A percentile compares a stretch with the other conserved stretches of the same genome.
These are phyloP conservation scores for Acrocyrtus sp. DNA, from an alignment of 2,888 invertebrate species.

Conservation along the genomic window DNA sequence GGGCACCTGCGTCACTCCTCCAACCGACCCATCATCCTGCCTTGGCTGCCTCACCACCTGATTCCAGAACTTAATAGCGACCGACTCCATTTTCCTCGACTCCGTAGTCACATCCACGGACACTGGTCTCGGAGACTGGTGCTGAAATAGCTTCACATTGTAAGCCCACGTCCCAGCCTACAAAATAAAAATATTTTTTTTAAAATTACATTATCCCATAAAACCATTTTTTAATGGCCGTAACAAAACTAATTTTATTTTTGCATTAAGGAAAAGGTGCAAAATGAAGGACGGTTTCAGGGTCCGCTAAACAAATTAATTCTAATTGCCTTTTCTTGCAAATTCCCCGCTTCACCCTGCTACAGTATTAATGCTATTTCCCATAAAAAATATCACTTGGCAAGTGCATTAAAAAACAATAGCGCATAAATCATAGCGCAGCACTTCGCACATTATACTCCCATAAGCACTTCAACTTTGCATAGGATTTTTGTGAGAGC, in stretches of 20 bases:
- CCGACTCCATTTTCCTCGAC: constrained; percentile 59
- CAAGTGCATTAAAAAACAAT: constrained; percentile 35
- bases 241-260: no score
- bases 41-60: constrained; percentile 56
- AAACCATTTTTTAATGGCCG: constrained; percentile 5
- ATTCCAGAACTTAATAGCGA: constrained; percentile 63
- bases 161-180: constrained; percentile 63
- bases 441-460: no score
- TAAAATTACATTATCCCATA: neutral
- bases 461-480: no score
- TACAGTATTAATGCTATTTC: no score
- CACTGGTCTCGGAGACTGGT: constrained; percentile 57
- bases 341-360: no score
- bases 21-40: constrained; percentile 22
- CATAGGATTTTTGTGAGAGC: no score
- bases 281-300: constrained; percentile 8
- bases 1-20: constrained; percentile 19
- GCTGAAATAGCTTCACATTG: constrained; percentile 61
- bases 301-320: constrained; percentile 34
- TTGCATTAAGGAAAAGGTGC: neutral
- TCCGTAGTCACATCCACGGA: constrained; percentile 63
- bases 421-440: constrained; percentile 37
- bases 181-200: neutral
- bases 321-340: constrained; percentile 35
- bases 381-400: constrained; percentile 22